These are phyloP conservation scores for Pteria penguin DNA, from an alignment of 2,888 invertebrate species.

Conservation along the genomic window DNA sequence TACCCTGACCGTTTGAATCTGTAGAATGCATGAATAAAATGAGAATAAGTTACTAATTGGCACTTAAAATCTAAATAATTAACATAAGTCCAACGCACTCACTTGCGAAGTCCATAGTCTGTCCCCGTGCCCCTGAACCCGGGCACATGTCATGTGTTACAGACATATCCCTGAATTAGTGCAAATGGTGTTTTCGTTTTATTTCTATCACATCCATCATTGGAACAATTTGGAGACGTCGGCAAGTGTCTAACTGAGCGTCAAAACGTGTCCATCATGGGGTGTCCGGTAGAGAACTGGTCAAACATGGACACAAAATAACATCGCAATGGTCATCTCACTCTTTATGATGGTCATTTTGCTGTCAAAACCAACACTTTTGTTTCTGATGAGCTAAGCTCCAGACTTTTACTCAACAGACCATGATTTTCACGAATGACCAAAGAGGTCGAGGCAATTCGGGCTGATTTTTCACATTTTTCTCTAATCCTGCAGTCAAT, in stretches of 20 bases:
- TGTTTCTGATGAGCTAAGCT: not conserved
- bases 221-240: not conserved
- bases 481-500: constrained; percentile 31
- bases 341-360: constrained; percentile 3
- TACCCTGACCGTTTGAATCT: no score
- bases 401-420: constrained; percentile 4
- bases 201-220: constrained; percentile 7
- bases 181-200: constrained; percentile 1
- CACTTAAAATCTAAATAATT: not conserved
- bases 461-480: not conserved
- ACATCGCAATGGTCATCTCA: constrained; percentile 9
- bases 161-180: not conserved
- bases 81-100: not conserved
- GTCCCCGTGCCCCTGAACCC: not conserved
- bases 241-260: not conserved
- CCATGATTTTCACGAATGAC: constrained; percentile 8
- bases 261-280: constrained; percentile 1
- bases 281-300: not conserved
- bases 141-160: not conserved
- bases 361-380: not conserved
- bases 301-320: not conserved
- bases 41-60: no score
- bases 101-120: not conserved
- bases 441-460: not conserved
- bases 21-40: no score